These are phyloP conservation scores for Goniozus legneri DNA, from an alignment of 1,140 invertebrate species.

Conservation along the genomic window DNA sequence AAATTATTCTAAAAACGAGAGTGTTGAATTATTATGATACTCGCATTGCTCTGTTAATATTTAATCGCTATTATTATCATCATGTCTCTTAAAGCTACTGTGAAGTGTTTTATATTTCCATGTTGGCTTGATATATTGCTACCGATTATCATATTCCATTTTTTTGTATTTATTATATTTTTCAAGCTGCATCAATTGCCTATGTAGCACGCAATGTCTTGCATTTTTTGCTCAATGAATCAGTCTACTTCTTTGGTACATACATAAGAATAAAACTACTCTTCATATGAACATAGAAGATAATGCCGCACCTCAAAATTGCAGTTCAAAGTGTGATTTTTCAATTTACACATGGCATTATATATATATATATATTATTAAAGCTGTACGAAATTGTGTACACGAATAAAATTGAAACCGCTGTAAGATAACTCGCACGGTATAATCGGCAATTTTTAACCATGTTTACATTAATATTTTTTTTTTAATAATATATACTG, in stretches of 20 bases:
- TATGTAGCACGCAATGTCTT: too few species aligned
- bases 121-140: conserved; percentile 25
- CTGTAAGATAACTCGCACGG: too few species aligned
- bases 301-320: conserved; percentile 2
- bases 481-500: too few species aligned
- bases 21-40: too few species aligned
- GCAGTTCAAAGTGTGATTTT: conserved; percentile 11
- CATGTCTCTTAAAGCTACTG: conserved; percentile 17
- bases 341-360: conserved; percentile 9
- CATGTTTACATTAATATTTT: conserved; percentile 11
- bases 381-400: conserved; percentile 8
- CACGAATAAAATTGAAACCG: conserved; percentile 7
- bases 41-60: conserved; percentile 4
- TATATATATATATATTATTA: too few species aligned
- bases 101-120: conserved; percentile 12
- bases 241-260: conserved; percentile 11
- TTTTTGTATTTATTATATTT: neutral
- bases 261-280: neutral
- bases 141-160: conserved; percentile 14
- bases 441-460: too few species aligned
- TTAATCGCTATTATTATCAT: conserved; percentile 24
- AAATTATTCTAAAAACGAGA: too few species aligned
- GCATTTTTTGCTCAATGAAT: conserved; percentile 10
- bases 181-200: too few species aligned
- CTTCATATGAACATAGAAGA: conserved; percentile 5